Conservation (phyloP, 2,113 vertebrate species). For the Toxotes chatareus region DNA sequence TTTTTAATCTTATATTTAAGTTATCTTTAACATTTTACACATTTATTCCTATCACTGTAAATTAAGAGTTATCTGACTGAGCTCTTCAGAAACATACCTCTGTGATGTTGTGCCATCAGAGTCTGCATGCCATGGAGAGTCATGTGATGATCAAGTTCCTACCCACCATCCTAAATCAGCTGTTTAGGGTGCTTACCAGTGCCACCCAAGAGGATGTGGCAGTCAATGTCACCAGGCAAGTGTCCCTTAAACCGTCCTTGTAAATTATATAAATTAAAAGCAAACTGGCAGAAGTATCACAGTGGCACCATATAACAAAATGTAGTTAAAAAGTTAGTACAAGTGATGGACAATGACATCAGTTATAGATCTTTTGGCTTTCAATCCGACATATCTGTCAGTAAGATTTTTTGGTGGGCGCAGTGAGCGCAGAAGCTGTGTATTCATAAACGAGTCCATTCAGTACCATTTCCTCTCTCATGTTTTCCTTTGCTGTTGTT, state of each 20-base stretch:
- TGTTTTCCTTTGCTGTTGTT: not conserved
- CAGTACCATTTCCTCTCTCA: not conserved
- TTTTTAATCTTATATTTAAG: too few species aligned
- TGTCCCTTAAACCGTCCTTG: not conserved
- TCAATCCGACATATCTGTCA: not conserved
- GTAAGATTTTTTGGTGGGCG: not conserved
- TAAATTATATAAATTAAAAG: too few species aligned
- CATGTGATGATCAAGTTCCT: slow-evolving; percentile 98
- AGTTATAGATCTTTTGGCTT: too few species aligned
- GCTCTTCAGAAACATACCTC: not conserved
- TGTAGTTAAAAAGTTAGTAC: not conserved
- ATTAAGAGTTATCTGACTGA: not conserved
- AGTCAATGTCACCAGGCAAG: slow-evolving; percentile 96
- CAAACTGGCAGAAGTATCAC: too few species aligned
- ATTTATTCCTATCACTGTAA: not conserved
- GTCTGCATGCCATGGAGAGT: slow-evolving; percentile 97
- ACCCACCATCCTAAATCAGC: slow-evolving; percentile 95
- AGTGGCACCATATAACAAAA: not conserved
- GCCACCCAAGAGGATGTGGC: slow-evolving; percentile 95
- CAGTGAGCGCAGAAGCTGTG: not conserved
- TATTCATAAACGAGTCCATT: not conserved
- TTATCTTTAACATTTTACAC: not conserved
- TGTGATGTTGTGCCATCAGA: slow-evolving; percentile 77
- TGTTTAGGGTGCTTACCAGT: slow-evolving; percentile 95
- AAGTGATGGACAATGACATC: too few species aligned